Base-by-base conservation (phyloP, 2,888 invertebrate species). In the Dasypolia templi region DNA sequence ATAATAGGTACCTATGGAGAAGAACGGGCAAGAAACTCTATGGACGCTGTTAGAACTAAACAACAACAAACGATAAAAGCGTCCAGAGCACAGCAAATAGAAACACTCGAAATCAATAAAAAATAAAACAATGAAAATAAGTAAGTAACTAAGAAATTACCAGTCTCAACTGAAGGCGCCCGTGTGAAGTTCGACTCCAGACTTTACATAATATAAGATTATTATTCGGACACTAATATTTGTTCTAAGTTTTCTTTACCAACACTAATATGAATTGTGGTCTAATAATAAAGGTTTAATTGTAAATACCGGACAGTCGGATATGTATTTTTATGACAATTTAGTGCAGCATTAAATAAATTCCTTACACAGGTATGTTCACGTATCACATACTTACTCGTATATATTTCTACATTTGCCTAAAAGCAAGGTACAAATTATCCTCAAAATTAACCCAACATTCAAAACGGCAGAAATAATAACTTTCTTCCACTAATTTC, bases 401-500 rank as follows among this genome's bases (percentile, higher is more conserved):
- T n/a, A n/a, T n/a, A n/a, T n/a, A 22, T 46, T 14, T 35, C 46
- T 6, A n/a, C 2, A 67, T 2, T 46, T 19, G 19, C 2, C 0
- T n/a, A 42, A 12, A 14, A 78, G 4, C 5, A 22, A 44, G 5
- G 9, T 12, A 17, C 1, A 42, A 70, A 74, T 83, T 51, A 42
- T 44, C 42, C 12, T 61, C 62, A 46, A 61, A 64, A n/a, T n/a
- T 22, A 68, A 35, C 49, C 6, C 17, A 49, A 51, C 35, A 65
- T 66, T 58, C 44, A 51, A 64, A 64, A 55, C 44, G 39, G 46
- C 64, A 62, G 53, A 56, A 73, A 29, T 5, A 73, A 29, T 5
- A 14, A 61, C 26, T 44, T 63, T 62, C 19, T 69, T 11, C 14
- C 49, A 14, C 46, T 55, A 51, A 75, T 75, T 83, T 65, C 59